Conservation (phyloP, 2,113 vertebrate genomes). For the Prunella fulvescens region DNA sequence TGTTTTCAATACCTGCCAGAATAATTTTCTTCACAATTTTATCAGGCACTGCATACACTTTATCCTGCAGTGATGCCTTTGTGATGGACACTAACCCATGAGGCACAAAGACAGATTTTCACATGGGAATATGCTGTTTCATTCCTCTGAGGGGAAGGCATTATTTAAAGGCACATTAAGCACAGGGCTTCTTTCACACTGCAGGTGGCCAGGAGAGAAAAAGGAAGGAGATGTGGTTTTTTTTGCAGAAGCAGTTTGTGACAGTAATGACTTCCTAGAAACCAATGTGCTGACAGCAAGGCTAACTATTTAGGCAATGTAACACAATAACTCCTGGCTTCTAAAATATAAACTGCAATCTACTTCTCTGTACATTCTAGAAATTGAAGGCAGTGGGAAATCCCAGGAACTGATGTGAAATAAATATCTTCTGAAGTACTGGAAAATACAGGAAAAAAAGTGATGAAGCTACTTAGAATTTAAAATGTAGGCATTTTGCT, state of each 20-base stretch:
- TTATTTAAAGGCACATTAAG: not conserved
- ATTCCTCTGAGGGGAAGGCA: not conserved
- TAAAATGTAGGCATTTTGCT: not conserved
- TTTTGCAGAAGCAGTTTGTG: not conserved
- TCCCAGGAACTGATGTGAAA: not conserved
- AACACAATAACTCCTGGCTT: not conserved
- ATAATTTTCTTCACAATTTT: not conserved
- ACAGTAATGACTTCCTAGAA: not conserved
- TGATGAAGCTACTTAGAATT: not conserved
- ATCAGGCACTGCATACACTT: not conserved
- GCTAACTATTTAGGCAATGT: not conserved
- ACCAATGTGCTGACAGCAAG: not conserved
- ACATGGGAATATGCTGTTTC: not conserved
- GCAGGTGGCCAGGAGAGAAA: not conserved
- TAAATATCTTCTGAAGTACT: not conserved
- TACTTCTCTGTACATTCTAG: not conserved
- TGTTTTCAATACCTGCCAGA: not conserved
- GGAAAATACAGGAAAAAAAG: not conserved
- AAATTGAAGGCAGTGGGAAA: not conserved
- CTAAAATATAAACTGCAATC: not conserved
- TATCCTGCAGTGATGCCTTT: not conserved
- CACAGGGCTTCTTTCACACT: not conserved
- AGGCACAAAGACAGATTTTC: not conserved
- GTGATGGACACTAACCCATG: not conserved
- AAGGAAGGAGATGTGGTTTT: rapidly evolving